A percentile compares a stretch with the other conserved stretches of the same genome.
phyloP scores from a whole-genome alignment of 2,888 invertebrate species.

The Melieria crassipennis region DNA sequence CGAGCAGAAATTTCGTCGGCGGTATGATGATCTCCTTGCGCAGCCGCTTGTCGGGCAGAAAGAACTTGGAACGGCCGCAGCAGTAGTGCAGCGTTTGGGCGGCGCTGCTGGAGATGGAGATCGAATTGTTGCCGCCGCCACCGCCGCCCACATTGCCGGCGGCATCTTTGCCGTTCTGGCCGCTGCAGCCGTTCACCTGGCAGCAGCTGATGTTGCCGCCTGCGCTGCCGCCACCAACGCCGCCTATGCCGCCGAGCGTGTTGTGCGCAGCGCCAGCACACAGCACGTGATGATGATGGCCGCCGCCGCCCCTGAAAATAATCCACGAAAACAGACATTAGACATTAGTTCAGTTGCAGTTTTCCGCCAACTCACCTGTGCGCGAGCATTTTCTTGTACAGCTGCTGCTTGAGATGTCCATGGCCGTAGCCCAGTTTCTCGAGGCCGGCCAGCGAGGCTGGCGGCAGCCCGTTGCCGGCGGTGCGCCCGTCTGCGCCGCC shows the following conservation, averaged over 20 bases:
- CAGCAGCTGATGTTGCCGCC: conserved; percentile 50
- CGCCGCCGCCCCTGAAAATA: conserved; percentile 33
- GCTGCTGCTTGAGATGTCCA: conserved; percentile 55
- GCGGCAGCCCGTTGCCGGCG: conserved; percentile 43
- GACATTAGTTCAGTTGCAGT: neutral
- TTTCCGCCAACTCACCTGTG: conserved; percentile 50
- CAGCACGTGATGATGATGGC: conserved; percentile 58
- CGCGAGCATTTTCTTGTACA: conserved; percentile 57
- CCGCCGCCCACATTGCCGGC: conserved; percentile 40
- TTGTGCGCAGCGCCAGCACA: conserved; percentile 53
- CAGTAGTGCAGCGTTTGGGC: conserved; percentile 55
- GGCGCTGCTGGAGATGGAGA: conserved; percentile 30
- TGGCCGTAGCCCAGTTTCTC: conserved; percentile 56
- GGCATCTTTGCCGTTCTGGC: conserved; percentile 35
- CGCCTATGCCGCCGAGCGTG: conserved; percentile 41
- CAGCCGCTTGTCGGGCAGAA: conserved; percentile 77
- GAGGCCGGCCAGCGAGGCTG: conserved; percentile 39
- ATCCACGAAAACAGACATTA: too few relatives aligned
- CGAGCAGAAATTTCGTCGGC: conserved; percentile 89
- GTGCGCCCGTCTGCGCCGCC: conserved; percentile 25
- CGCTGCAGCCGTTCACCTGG: conserved; percentile 52
- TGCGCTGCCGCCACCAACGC: too few relatives aligned
- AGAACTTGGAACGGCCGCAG: conserved; percentile 73
- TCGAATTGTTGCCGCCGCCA: conserved; percentile 46
- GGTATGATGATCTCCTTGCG: conserved; percentile 82